These are phyloP conservation scores for Hyposmocoma kahamanoa DNA, from an alignment of 1,140 invertebrate genomes.

Conservation along the genomic window DNA sequence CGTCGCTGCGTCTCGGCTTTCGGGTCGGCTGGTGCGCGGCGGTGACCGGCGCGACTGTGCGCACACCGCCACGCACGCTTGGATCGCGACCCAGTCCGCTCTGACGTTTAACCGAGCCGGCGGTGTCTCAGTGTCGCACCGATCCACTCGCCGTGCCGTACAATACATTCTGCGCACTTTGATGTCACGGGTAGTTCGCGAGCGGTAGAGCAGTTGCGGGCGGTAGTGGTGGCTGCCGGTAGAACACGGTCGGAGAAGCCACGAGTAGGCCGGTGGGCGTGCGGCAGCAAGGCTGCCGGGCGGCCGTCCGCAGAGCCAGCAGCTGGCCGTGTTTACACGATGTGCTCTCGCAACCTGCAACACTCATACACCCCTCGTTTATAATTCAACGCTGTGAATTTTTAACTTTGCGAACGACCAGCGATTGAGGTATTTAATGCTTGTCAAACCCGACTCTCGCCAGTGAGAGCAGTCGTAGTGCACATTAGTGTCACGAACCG, in stretches of 20 bases:
- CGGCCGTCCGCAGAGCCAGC: constrained; percentile 31
- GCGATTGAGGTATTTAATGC: constrained; percentile 62
- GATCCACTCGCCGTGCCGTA: constrained; percentile 31
- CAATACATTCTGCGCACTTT: constrained; percentile 49
- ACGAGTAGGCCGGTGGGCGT: background rate
- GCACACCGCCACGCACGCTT: constrained; percentile 63
- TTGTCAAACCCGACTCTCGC: constrained; percentile 53
- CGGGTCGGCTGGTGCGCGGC: constrained; percentile 48
- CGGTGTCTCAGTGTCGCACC: constrained; percentile 48
- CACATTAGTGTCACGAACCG: constrained; percentile 58
- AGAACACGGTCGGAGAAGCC: too few relatives aligned
- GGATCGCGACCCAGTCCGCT: constrained; percentile 62
- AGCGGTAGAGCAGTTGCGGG: background rate
- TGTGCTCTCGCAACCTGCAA: constrained; percentile 50
- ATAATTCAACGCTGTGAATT: constrained; percentile 62
- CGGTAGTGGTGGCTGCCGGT: constrained; percentile 13
- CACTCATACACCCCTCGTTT: constrained; percentile 48
- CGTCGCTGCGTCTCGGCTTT: constrained; percentile 68
- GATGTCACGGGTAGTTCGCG: constrained; percentile 14
- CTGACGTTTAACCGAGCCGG: constrained; percentile 59
- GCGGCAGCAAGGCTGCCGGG: background rate
- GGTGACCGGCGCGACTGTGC: constrained; percentile 43
- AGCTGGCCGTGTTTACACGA: constrained; percentile 65
- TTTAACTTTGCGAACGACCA: constrained; percentile 57
- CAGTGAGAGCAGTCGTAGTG: constrained; percentile 57